Evolutionary conservation across 2,797 vertebrate species (phyloP), one percentile per base, ranked within the genome.

Genomic region (Discoglossus pictus): DNA sequence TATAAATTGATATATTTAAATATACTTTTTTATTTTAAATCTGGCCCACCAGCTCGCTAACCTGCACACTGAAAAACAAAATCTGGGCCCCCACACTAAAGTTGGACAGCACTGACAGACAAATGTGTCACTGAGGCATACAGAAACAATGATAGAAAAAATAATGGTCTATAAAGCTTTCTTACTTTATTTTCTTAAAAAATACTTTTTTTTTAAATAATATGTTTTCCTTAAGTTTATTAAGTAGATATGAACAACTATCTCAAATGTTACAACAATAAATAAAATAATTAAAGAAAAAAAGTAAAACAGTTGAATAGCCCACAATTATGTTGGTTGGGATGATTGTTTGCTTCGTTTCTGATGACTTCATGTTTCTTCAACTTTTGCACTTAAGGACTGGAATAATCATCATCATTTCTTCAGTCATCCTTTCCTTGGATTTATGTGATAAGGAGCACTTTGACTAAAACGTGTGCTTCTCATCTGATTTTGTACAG

Each of bases 401-500:
- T 76, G 55, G 24, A 54, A 77, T 53, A 52, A 61, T 50, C 34
- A 61, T 50, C 34, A 39, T 59, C 27, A n/a, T 65, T 70, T 65
- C 69, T 75, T 56, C 54, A 73, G 20, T 54, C 34, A 65, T 75
- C 31, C 23, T 68, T 23, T 16, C 70, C 69, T 35, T 66, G 60
- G 74, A 67, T 2, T 23, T 1, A 46, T 52, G 48, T 72, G 70
- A 68, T 73, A 44, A 69, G 68, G 52, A 77, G 59, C 10, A 0
- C 21, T 65, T 27, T 40, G 72, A 81, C 70, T 76, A 43, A 60
- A 76, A 68, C 59, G 76, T 72, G 64, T 73, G 55, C 46, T 54
- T 38, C 12, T 78, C n/a, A 7, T 61, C 73, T 27, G 73, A 65
- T 72, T 61, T 56, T 67, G 73, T 59, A 70, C 11, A 36, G 61